Conservation (phyloP, 2,113 vertebrate species). For the Dipodomys spectabilis region DNA sequence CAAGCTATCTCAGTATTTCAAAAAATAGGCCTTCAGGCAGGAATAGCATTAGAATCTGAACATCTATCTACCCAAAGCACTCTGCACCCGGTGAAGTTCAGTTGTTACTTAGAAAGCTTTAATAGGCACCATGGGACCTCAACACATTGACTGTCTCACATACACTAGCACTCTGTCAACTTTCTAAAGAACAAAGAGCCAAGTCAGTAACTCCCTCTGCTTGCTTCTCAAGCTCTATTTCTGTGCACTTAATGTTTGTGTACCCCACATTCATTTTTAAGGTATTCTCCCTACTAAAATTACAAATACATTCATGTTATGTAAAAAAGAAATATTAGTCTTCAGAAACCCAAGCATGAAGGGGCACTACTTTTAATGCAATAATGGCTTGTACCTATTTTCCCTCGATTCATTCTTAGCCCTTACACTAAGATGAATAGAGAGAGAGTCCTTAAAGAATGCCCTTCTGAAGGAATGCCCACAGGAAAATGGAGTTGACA, state of each 20-base stretch:
- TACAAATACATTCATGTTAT: neutral
- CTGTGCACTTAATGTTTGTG: conserved; percentile 35
- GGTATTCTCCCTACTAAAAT: conserved; percentile 55
- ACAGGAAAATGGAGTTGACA: too few species aligned
- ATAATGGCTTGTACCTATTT: neutral
- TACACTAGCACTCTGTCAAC: conserved; percentile 53
- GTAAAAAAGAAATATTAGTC: conserved; percentile 18
- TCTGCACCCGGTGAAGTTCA: conserved; percentile 27
- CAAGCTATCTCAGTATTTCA: conserved; percentile 58
- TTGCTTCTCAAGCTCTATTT: conserved; percentile 48
- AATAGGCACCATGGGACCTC: conserved; percentile 38
- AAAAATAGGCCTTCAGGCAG: conserved; percentile 67
- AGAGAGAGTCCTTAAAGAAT: neutral
- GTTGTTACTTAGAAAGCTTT: conserved; percentile 59
- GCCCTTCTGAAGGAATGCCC: neutral
- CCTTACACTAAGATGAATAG: neutral
- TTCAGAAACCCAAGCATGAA: conserved; percentile 23
- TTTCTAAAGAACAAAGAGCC: conserved; percentile 62
- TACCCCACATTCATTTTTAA: conserved; percentile 48
- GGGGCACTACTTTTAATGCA: neutral
- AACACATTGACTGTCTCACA: conserved; percentile 50
- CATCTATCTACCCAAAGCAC: conserved; percentile 57
- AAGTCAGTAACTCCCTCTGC: neutral
- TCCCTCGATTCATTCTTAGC: neutral
- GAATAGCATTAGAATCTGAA: conserved; percentile 65